Percentiles rank a stretch among this genome's conserved stretches.
These are phyloP conservation scores for Ctenopoma multispine DNA, from an alignment of 2,797 vertebrate genomes.

Conservation along the genomic window DNA sequence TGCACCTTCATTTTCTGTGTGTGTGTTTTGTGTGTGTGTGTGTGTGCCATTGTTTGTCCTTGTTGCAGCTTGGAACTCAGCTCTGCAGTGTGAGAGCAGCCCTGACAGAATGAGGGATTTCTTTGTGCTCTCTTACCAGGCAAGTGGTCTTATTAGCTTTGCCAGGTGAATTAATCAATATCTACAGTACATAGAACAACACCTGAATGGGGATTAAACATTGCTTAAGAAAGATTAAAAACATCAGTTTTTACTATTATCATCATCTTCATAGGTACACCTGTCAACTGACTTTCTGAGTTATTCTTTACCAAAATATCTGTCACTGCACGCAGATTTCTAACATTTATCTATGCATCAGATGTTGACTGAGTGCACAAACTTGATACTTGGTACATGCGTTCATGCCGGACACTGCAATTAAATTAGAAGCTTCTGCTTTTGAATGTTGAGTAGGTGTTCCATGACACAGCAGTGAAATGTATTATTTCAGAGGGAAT, in stretches of 20 bases:
- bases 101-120: conserved; percentile 91
- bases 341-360: neutral
- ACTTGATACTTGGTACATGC: neutral
- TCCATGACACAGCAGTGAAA: neutral
- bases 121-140: conserved; percentile 93
- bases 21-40: conserved; percentile 51
- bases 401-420: neutral
- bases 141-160: conserved; percentile 65
- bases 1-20: conserved; percentile 37
- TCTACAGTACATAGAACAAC: conserved; percentile 34
- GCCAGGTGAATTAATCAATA: conserved; percentile 44
- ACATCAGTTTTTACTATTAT: neutral
- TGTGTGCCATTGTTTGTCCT: conserved; percentile 38
- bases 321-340: neutral
- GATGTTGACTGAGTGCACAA: neutral
- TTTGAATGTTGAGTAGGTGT: neutral
- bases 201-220: conserved; percentile 32
- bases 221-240: conserved; percentile 25
- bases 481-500: neutral
- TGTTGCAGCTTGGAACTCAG: conserved; percentile 92
- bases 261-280: conserved; percentile 5
- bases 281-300: neutral
- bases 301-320: conserved; percentile 5
- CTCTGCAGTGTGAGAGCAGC: conserved; percentile 85
- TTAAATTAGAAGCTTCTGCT: neutral